phyloP scores from a whole-genome alignment of 1,140 invertebrate genomes.

The Drosophila carrolli region DNA sequence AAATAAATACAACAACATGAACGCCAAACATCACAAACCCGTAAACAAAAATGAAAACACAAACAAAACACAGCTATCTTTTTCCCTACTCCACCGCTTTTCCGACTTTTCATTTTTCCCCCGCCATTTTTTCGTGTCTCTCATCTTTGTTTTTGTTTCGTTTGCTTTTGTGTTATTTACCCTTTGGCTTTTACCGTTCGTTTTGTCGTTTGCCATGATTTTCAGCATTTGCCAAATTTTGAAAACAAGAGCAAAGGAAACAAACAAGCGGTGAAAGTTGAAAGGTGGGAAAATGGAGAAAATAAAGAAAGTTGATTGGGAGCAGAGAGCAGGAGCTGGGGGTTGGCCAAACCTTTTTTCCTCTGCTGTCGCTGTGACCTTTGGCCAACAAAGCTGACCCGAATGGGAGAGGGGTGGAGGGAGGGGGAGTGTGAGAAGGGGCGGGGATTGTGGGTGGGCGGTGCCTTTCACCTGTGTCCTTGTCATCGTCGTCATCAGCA shows the following conservation, averaged over 20 bases:
- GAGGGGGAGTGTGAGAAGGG: not conserved
- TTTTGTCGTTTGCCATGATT: slow-evolving; percentile 69
- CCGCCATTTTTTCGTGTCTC: slow-evolving; percentile 26
- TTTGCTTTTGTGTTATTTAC: slow-evolving; percentile 63
- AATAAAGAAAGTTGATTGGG: slow-evolving; percentile 18
- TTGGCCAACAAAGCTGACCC: slow-evolving; percentile 57
- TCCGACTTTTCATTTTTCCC: not conserved
- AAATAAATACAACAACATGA: slow-evolving; percentile 13
- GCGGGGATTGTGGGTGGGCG: not conserved
- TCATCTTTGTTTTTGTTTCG: slow-evolving; percentile 51
- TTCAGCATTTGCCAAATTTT: slow-evolving; percentile 69
- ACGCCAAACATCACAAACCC: slow-evolving; percentile 44
- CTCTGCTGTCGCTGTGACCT: slow-evolving; percentile 42
- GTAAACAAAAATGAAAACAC: slow-evolving; percentile 65
- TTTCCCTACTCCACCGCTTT: not conserved
- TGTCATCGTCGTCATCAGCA: slow-evolving; percentile 60
- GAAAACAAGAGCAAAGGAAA: slow-evolving; percentile 74
- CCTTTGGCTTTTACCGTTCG: slow-evolving; percentile 76
- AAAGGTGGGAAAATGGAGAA: slow-evolving; percentile 1
- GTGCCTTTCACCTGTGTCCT: slow-evolving; percentile 61
- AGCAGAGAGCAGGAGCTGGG: slow-evolving; percentile 1
- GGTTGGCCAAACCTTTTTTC: slow-evolving; percentile 52
- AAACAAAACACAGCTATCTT: slow-evolving; percentile 32
- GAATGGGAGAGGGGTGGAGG: not conserved
- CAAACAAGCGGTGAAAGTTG: slow-evolving; percentile 36